Evolutionary conservation across 2,113 vertebrate genomes (phyloP), one percentile per base, ranked within the genome.

Genomic region (Brachyhypopomus occidentalis): DNA sequence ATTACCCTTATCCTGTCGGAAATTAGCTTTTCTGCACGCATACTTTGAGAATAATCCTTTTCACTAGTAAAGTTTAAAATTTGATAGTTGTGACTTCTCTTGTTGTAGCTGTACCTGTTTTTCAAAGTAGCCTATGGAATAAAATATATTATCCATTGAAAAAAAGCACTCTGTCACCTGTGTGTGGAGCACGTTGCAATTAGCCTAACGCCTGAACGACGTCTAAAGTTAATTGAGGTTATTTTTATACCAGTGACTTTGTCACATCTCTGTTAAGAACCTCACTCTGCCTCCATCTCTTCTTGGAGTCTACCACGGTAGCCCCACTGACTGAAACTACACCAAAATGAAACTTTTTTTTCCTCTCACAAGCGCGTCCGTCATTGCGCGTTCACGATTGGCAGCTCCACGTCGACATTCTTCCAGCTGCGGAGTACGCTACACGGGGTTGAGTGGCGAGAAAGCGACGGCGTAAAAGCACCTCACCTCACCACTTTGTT

Each of bases 321-420:
- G 88, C 84, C 88, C 30, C 84, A 78, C 85, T 81, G 88, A 88
- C 87, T 89, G 84, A 92, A 92, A 88, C 89, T 87, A 88, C 90
- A 84, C 88, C 83, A 86, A 91, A 91, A 91, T 87, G 86, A 72
- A 64, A 60, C 20, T 82, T n/a, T 85, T 86, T 86, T 87, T 72
- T 70, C 22, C 66, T 23, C 36, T 75, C 74, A 63, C 77, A 85
- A 87, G 94, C 94, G 92, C 94, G 94, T 88, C 89, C 94, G 88
- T 87, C 91, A 86, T 75, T 85, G 89, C 94, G 92, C 93, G 93
- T 91, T 92, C 94, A 94, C 93, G 93, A 92, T 93, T 94, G 94
- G 94, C 94, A 94, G 94, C 94, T 94, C 94, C 94, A 94, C 94
- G 94, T 94, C 94, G 94, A 94, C 94, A 94, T 93, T 94, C 94